Base-by-base conservation (phyloP, 2,113 vertebrate genomes). In the Elephas maximus region DNA sequence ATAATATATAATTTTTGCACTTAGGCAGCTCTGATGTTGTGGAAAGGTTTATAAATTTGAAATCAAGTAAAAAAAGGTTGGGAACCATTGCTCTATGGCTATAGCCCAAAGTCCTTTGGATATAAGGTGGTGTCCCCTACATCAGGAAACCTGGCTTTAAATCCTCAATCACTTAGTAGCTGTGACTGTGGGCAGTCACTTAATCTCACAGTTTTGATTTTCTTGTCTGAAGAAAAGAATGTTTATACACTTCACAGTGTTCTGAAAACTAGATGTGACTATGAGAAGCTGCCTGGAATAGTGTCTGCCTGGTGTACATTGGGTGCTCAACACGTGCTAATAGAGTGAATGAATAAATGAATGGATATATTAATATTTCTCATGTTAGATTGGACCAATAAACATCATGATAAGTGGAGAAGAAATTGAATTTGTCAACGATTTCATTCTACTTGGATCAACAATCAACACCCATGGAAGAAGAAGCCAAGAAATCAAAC, bases 131-230 rank as follows among this genome's bases (percentile, higher is more conserved):
- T 33, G 18, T 60, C 24, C 24, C 30, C 62, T 45, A 30, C 30
- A 67, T 79, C 82, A 83, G 45, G 65, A 88, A 11, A 37, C 65
- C 17, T 48, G 41, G n/a, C 17, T 91, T 41, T 63, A 91, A 94
- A 63, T 83, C 45, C 28, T 82, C 41, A 82, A 60, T 44, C 15
- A 57, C 21, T 85, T 90, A 85, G 65, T 30, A 24, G 17, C 21
- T 95, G 11, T 12, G 37, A 63, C 3, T 63, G 14, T 48, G 76
- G 24, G 65, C 26, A 41, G 60, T 88, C 82, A 33, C 65, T 91
- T 88, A 30, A 90, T 79, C 20, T 95, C 67, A 71, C 18, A 91
- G 67, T 37, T 82, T 73, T 87, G n/a, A 28, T 60, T 95, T 83
- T 78, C 69, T 93, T 33, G 28, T 63, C 44, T 51, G 37, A 14